Evolutionary conservation across 2,113 vertebrate genomes (phyloP).

Genomic region (Spheniscus mendiculus): DNA sequence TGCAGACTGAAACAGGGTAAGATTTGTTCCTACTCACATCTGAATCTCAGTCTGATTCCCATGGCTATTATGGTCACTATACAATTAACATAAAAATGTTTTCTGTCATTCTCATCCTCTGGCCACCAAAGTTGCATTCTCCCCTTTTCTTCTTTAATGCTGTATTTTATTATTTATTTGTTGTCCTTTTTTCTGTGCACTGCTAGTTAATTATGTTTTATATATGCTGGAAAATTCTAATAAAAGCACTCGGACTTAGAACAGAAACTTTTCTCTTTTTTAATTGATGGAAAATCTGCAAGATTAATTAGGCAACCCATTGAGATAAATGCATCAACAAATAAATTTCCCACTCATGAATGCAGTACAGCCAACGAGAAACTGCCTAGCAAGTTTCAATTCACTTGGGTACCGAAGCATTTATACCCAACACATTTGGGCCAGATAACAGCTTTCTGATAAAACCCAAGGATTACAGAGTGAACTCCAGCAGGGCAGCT

Average conservation of each 20-base stretch:
- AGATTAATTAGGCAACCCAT: conserved; percentile 53
- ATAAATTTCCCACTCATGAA: conserved; percentile 33
- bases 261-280: conserved; percentile 16
- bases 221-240: conserved; percentile 51
- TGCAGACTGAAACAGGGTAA: background rate
- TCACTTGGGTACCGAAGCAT: conserved; percentile 6
- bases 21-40: background rate
- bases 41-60: background rate
- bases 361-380: conserved; percentile 3
- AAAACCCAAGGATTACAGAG: background rate
- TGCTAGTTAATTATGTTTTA: conserved; percentile 11
- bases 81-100: background rate
- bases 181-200: background rate
- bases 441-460: conserved; percentile 9
- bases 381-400: conserved; percentile 16
- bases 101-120: background rate
- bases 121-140: background rate
- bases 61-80: background rate
- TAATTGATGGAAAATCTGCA: conserved; percentile 63
- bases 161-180: background rate
- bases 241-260: conserved; percentile 34
- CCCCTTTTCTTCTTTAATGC: background rate
- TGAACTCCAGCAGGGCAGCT: background rate
- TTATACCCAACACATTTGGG: conserved; percentile 1
- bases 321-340: conserved; percentile 62